A percentile compares a stretch with the other conserved stretches of the same genome.
Conservation (phyloP, 64 coral and sea anemone genomes). For the Stylophora pistillata region DNA sequence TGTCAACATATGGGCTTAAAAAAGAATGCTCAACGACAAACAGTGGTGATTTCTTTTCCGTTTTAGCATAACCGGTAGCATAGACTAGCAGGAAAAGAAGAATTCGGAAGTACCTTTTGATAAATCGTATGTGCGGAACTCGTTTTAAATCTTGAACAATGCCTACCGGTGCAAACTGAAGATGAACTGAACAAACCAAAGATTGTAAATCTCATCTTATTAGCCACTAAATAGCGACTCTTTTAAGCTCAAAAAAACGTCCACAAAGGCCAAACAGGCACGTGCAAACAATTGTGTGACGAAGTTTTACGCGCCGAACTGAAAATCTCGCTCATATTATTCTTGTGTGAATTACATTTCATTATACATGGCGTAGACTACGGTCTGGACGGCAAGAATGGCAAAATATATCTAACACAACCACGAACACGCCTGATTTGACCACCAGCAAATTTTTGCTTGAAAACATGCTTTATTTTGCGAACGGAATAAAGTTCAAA, state of each 20-base stretch:
- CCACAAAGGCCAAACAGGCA: neutral
- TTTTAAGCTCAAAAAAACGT: constrained; percentile 6
- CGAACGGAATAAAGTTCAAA: neutral
- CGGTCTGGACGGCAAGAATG: neutral
- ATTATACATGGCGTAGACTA: neutral
- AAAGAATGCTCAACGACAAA: neutral
- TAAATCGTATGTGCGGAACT: neutral
- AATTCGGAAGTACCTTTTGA: too few relatives aligned
- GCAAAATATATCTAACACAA: neutral
- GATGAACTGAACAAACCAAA: constrained; percentile 7
- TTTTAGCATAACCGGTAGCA: neutral
- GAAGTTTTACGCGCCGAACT: neutral
- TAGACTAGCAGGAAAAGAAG: neutral
- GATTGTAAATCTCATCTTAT: constrained; percentile 13
- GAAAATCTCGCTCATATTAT: neutral
- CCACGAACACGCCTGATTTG: neutral
- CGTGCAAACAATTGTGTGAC: neutral
- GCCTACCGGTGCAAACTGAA: neutral
- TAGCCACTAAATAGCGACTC: constrained; percentile 5
- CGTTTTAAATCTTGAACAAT: neutral
- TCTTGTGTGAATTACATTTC: neutral
- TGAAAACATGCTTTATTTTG: constrained; percentile 7
- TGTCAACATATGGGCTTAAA: neutral
- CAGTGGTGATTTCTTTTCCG: neutral
- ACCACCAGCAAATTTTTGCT: constrained; percentile 8